Evolutionary conservation across 2,888 invertebrate species (phyloP).

Genomic region (Proisotoma minuta): DNA sequence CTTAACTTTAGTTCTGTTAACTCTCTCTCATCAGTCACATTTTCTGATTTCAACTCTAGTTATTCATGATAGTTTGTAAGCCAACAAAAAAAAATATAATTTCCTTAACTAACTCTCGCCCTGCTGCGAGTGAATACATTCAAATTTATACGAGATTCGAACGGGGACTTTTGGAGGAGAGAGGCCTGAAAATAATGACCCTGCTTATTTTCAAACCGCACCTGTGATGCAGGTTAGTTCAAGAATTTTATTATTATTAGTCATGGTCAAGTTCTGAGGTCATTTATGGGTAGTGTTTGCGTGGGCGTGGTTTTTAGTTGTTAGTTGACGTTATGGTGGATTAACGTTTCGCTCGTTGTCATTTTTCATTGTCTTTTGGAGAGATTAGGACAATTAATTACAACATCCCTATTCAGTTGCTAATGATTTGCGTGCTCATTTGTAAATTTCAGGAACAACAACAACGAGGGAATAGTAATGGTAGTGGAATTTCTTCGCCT

Average conservation of each 20-base stretch:
- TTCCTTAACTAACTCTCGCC: conserved; percentile 32
- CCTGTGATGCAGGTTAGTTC: conserved; percentile 29
- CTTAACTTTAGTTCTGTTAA: too few relatives aligned
- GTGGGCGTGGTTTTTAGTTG: not conserved
- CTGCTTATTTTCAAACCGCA: not conserved
- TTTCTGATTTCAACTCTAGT: too few relatives aligned
- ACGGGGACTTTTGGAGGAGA: conserved; percentile 5
- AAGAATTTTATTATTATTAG: not conserved
- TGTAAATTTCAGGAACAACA: too few relatives aligned
- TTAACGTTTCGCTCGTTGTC: too few relatives aligned
- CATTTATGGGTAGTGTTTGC: not conserved
- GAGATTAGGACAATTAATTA: too few relatives aligned
- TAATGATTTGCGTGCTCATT: too few relatives aligned
- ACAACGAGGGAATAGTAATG: conserved; percentile 18
- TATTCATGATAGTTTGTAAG: too few relatives aligned
- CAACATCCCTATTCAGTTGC: too few relatives aligned
- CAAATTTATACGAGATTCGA: conserved; percentile 33
- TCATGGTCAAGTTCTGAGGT: conserved; percentile 2
- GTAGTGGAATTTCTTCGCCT: conserved; percentile 39
- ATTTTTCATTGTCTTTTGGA: too few relatives aligned
- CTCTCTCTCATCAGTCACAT: too few relatives aligned
- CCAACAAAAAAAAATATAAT: too few relatives aligned
- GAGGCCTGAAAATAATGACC: conserved; percentile 5
- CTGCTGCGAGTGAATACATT: conserved; percentile 28
- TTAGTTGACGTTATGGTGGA: too few relatives aligned